These are phyloP conservation scores for Gastrophryne carolinensis DNA, from an alignment of 2,797 vertebrate genomes.

Conservation along the genomic window DNA sequence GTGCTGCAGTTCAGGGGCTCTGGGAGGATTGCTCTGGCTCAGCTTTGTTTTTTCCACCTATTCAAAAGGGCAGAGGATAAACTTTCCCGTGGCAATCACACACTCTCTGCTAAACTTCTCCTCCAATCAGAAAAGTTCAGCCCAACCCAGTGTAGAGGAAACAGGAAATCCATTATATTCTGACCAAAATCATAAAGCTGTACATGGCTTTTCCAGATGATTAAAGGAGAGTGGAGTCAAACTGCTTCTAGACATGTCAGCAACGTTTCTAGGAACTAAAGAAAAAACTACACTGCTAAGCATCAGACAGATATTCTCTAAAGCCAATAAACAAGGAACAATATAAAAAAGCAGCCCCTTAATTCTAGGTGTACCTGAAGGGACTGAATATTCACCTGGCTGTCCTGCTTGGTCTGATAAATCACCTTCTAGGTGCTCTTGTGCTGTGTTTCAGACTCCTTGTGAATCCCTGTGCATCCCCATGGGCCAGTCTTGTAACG, in stretches of 20 bases:
- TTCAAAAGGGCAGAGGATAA: constrained; percentile 41
- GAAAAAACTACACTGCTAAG: background rate
- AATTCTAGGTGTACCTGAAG: too few relatives aligned
- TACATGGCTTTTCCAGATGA: constrained; percentile 21
- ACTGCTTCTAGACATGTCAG: too few relatives aligned
- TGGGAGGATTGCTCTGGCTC: constrained; percentile 17
- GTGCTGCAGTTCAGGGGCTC: background rate
- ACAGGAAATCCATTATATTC: constrained; percentile 49
- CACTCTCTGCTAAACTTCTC: background rate
- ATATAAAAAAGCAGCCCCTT: too few relatives aligned
- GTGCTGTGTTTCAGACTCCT: too few relatives aligned
- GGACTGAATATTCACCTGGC: too few relatives aligned
- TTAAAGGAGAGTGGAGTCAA: background rate
- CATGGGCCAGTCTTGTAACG: too few relatives aligned
- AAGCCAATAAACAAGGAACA: too few relatives aligned
- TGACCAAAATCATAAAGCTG: constrained; percentile 6
- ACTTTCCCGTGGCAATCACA: constrained; percentile 18
- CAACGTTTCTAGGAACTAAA: too few relatives aligned
- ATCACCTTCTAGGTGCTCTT: too few relatives aligned
- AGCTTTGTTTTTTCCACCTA: constrained; percentile 46
- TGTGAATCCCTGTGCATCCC: too few relatives aligned
- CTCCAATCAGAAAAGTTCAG: constrained; percentile 13
- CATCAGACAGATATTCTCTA: too few relatives aligned
- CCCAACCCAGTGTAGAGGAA: constrained; percentile 18
- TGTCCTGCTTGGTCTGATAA: too few relatives aligned